A percentile compares a stretch with the other conserved stretches of the same genome.
Evolutionary conservation across 2,888 invertebrate genomes (phyloP).

Genomic region (Mesopsocus fuscifrons): DNA sequence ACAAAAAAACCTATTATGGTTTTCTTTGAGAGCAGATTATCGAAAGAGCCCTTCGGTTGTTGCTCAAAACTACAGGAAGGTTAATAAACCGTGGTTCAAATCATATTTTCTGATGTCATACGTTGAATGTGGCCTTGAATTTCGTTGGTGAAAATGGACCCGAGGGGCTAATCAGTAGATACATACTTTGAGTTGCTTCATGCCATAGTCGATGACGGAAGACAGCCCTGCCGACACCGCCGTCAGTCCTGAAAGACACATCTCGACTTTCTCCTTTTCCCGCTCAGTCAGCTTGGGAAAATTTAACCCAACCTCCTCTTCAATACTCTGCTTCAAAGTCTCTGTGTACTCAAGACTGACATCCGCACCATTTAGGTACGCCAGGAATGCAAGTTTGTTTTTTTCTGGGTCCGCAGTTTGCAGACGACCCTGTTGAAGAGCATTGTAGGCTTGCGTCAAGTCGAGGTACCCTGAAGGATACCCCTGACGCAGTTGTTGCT

Average conservation of each 20-base stretch:
- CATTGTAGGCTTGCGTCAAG: slow-evolving; percentile 64
- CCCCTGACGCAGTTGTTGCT: slow-evolving; percentile 52
- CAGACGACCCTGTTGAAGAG: slow-evolving; percentile 60
- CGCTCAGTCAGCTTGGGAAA: slow-evolving; percentile 38
- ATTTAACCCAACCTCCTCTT: slow-evolving; percentile 44
- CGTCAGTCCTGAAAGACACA: slow-evolving; percentile 41
- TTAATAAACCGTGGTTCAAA: no score
- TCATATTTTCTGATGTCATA: no score
- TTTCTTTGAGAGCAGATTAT: no score
- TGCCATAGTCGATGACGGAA: slow-evolving; percentile 55
- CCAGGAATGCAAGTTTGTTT: slow-evolving; percentile 38
- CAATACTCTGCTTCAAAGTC: slow-evolving; percentile 59
- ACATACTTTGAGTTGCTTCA: slow-evolving; percentile 40
- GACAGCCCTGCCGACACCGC: slow-evolving; percentile 36
- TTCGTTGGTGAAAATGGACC: no score
- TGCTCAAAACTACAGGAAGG: no score
- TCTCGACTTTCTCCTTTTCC: slow-evolving; percentile 51
- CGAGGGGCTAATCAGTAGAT: no score
- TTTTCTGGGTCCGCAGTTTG: slow-evolving; percentile 62
- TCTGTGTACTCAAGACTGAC: slow-evolving; percentile 79
- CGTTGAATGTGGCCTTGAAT: no score
- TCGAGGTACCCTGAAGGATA: slow-evolving; percentile 63
- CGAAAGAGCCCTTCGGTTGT: no score
- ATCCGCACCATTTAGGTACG: slow-evolving; percentile 78
- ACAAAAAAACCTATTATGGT: no score